Evolutionary conservation across 2,888 invertebrate genomes (phyloP), one percentile per base, ranked within the genome.

Genomic region (Rhabditoides inermis): DNA sequence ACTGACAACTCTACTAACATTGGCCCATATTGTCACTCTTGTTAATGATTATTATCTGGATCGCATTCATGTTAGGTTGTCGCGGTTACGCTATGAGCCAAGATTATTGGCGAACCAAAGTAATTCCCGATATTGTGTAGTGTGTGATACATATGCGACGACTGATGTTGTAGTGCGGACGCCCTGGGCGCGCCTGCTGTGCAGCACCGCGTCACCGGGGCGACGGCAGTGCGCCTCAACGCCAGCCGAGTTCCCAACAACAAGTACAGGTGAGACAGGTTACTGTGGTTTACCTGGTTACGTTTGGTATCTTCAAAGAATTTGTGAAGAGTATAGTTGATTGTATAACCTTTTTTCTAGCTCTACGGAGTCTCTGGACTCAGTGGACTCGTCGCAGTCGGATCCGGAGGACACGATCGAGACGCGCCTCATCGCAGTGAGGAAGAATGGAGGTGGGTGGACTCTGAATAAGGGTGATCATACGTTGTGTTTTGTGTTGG

Each of bases 361-460:
- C 2, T 67, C 67, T 3, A 67, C 60, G n/a, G 65, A 65, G 27
- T 60, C 60, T 37, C 50, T 67, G 50, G 62, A 67, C 18, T 67
- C 67, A 0, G 60, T 61, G 25, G 60, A 58, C 39, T 59, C 60
- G n/a, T 55, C 63, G 27, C 60, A 63, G 40, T 60, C 58, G 7
- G 61, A 65, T 30, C 60, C 63, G 23, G 64, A 67, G 36, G 72
- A 75, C 22, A 72, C 68, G 15, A 69, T 75, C 45, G 69, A 76
- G 40, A 63, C 69, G 32, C 56, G 65, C 23, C 56, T 73, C 23
- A 63, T 74, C 47, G 70, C 73, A 7, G 61, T 6, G 30, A 18
- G 15, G 1, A 39, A 39, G 39, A 30, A n/a, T 3, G 42, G 23
- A 27, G 26, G 25, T 25, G 32, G 15, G 6, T 6, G 32, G 7